These are phyloP conservation scores for Mycteria americana DNA, from an alignment of 2,797 vertebrate species.

Conservation along the genomic window DNA sequence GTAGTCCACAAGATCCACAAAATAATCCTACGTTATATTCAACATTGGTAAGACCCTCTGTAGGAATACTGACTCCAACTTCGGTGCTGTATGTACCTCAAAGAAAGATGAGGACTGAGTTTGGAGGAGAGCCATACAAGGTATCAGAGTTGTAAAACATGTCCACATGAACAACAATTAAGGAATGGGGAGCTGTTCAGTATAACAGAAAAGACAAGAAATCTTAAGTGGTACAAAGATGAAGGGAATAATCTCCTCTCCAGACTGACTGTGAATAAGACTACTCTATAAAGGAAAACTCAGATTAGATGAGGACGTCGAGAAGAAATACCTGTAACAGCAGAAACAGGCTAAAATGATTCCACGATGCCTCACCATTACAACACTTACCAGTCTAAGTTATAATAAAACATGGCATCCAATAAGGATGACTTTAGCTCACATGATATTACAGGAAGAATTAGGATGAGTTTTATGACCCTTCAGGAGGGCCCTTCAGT, in stretches of 20 bases:
- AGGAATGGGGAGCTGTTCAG: neutral
- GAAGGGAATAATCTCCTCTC: neutral
- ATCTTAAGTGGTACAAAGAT: neutral
- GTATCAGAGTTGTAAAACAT: neutral
- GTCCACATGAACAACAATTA: neutral
- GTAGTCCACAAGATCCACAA: neutral
- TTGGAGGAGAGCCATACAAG: neutral
- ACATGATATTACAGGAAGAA: neutral
- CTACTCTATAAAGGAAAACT: neutral
- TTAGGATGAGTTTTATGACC: neutral
- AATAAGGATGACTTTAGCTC: neutral
- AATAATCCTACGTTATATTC: neutral
- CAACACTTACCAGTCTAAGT: neutral
- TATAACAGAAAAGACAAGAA: neutral
- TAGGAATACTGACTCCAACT: neutral
- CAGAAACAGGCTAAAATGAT: neutral
- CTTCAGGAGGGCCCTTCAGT: neutral
- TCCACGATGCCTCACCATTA: neutral
- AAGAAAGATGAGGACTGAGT: neutral
- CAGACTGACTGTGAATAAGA: neutral
- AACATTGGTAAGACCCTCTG: neutral
- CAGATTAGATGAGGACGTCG: neutral
- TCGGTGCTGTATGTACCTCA: neutral
- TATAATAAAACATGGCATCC: neutral
- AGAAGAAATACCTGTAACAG: neutral